These are phyloP conservation scores for Pedetes capensis DNA, from an alignment of 2,113 vertebrate genomes.

Conservation along the genomic window DNA sequence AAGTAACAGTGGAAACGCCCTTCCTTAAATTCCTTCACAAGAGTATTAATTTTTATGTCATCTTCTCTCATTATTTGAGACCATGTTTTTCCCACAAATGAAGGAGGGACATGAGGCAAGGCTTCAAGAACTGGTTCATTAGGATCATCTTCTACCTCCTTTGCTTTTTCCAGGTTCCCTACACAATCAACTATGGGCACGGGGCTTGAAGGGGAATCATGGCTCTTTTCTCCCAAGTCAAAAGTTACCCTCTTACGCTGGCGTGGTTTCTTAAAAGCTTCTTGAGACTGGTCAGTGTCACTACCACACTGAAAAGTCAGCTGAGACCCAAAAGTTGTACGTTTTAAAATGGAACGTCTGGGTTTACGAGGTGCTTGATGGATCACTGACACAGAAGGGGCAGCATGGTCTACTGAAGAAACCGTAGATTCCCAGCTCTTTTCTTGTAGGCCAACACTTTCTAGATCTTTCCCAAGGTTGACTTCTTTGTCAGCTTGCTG, in stretches of 20 bases:
- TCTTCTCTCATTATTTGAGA: conserved; percentile 91
- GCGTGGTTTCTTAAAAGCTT: conserved; percentile 77
- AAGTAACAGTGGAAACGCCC: conserved; percentile 90
- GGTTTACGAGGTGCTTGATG: conserved; percentile 72
- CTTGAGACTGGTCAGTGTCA: conserved; percentile 69
- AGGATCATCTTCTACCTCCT: conserved; percentile 45
- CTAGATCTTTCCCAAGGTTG: conserved; percentile 79
- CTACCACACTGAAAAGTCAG: conserved; percentile 27
- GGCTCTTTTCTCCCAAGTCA: conserved; percentile 84
- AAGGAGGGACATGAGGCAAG: conserved; percentile 88
- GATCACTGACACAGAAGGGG: conserved; percentile 76
- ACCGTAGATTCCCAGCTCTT: conserved; percentile 82
- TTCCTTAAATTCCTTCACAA: conserved; percentile 89
- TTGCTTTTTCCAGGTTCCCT: conserved; percentile 43
- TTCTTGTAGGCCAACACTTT: conserved; percentile 81
- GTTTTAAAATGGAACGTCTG: conserved; percentile 83
- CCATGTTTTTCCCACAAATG: conserved; percentile 92
- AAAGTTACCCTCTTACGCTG: conserved; percentile 84
- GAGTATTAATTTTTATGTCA: conserved; percentile 87
- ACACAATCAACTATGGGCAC: conserved; percentile 77
- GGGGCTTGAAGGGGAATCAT: conserved; percentile 80
- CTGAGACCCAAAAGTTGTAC: conserved; percentile 80
- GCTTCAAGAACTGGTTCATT: conserved; percentile 87
- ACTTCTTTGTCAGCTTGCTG: conserved; percentile 76
- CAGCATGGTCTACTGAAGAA: conserved; percentile 83